Evolutionary conservation across 1,140 invertebrate genomes (phyloP).

Genomic region (Elymnias hypermnestra): DNA sequence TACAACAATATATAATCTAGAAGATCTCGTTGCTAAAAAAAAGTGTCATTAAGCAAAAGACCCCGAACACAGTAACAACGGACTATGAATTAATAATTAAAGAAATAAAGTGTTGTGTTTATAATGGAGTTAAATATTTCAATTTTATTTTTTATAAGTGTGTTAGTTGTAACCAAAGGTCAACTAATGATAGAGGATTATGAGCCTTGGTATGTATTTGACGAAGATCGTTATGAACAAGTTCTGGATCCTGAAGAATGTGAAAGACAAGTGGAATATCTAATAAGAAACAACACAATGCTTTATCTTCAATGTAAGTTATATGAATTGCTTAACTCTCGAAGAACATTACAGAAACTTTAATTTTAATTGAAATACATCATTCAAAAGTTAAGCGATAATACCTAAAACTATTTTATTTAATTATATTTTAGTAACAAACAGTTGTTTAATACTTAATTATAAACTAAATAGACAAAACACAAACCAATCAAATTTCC

Average conservation of each 20-base stretch:
- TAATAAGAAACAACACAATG: slow-evolving; percentile 16
- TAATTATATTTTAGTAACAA: too few relatives aligned
- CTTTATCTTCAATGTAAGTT: slow-evolving; percentile 35
- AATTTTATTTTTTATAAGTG: slow-evolving; percentile 12
- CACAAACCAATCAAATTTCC: too few relatives aligned
- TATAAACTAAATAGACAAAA: too few relatives aligned
- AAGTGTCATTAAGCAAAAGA: slow-evolving; percentile 3
- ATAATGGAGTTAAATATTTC: slow-evolving; percentile 10
- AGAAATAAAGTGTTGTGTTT: slow-evolving; percentile 3
- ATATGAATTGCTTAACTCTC: background rate
- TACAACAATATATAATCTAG: slow-evolving; percentile 16
- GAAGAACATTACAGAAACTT: too few relatives aligned
- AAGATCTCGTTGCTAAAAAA: slow-evolving; percentile 6
- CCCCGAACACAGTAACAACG: slow-evolving; percentile 6
- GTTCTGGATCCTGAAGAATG: slow-evolving; percentile 37
- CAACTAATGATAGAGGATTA: slow-evolving; percentile 8
- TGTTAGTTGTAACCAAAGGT: slow-evolving; percentile 9
- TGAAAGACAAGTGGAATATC: slow-evolving; percentile 22
- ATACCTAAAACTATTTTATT: too few relatives aligned
- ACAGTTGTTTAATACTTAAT: too few relatives aligned
- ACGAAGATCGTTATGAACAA: slow-evolving; percentile 34
- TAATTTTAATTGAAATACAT: too few relatives aligned
- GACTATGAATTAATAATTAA: background rate
- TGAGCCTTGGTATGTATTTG: slow-evolving; percentile 21
- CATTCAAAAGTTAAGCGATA: too few relatives aligned